Conservation (phyloP, 2,113 vertebrate genomes). For the Athene noctua region DNA sequence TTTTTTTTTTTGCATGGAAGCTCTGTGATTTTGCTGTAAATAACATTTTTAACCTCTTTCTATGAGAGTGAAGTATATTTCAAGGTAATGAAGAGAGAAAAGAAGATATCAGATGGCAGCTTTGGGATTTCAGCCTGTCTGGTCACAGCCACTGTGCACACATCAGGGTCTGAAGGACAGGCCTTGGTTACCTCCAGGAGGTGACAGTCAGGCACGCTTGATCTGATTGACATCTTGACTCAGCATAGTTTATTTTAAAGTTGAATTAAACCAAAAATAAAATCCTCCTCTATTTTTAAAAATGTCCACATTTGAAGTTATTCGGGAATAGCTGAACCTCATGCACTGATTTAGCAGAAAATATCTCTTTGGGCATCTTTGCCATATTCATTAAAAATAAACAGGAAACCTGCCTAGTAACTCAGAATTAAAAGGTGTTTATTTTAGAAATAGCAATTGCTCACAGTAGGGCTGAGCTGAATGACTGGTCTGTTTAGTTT, state of each 20-base stretch:
- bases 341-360: not conserved
- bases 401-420: not conserved
- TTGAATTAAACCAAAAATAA: not conserved
- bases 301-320: not conserved
- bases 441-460: not conserved
- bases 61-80: not conserved
- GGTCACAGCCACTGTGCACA: not conserved
- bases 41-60: not conserved
- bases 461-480: not conserved
- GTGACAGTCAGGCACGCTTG: not conserved
- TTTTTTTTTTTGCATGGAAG: not conserved
- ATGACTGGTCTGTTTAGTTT: not conserved
- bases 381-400: not conserved
- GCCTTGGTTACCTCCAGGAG: not conserved
- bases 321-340: not conserved
- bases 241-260: not conserved
- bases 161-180: not conserved
- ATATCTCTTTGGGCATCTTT: not conserved
- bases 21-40: not conserved
- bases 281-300: not conserved
- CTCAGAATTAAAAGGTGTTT: not conserved
- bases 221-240: not conserved
- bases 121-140: not conserved
- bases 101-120: not conserved
- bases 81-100: not conserved